A percentile compares a stretch with the other conserved stretches of the same genome.
These are phyloP conservation scores for Stramonita haemastoma DNA, from an alignment of 2,888 invertebrate genomes.

Conservation along the genomic window DNA sequence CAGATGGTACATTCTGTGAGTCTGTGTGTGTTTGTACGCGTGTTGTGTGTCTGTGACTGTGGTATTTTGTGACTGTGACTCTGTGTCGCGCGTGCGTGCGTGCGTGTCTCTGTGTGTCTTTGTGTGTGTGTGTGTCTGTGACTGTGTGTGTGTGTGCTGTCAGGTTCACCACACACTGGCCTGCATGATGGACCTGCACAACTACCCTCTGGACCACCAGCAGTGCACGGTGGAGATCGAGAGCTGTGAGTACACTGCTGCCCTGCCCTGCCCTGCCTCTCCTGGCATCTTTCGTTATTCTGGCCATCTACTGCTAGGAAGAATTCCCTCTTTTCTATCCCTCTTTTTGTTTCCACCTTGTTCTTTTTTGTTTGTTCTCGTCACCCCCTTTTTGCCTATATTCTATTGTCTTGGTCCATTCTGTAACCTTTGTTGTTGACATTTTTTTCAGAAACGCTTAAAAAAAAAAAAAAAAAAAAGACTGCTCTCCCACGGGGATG, in stretches of 20 bases:
- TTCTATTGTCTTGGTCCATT: no score
- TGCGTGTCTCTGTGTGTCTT: background rate
- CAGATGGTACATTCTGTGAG: no score
- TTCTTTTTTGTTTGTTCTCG: no score
- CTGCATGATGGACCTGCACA: slow-evolving; percentile 99
- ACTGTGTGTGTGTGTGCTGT: background rate
- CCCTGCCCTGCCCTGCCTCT: background rate
- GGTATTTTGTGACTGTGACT: background rate
- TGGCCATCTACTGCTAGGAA: no score
- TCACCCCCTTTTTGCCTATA: no score
- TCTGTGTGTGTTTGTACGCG: background rate
- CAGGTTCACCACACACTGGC: slow-evolving; percentile 97
- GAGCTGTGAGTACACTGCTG: slow-evolving; percentile 89
- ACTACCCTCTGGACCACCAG: slow-evolving; percentile 98
- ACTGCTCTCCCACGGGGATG: no score
- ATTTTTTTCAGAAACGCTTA: no score
- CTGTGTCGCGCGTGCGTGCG: background rate
- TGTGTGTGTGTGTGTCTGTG: background rate
- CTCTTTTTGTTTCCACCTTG: no score
- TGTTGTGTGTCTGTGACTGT: background rate
- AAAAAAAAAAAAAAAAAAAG: no score
- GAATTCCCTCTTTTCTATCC: background rate
- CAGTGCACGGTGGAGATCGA: slow-evolving; percentile 99
- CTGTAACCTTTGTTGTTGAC: no score
- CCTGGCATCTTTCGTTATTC: background rate